Base-by-base conservation (phyloP, 2,797 vertebrate genomes). In the Tauraco hartlaubi region DNA sequence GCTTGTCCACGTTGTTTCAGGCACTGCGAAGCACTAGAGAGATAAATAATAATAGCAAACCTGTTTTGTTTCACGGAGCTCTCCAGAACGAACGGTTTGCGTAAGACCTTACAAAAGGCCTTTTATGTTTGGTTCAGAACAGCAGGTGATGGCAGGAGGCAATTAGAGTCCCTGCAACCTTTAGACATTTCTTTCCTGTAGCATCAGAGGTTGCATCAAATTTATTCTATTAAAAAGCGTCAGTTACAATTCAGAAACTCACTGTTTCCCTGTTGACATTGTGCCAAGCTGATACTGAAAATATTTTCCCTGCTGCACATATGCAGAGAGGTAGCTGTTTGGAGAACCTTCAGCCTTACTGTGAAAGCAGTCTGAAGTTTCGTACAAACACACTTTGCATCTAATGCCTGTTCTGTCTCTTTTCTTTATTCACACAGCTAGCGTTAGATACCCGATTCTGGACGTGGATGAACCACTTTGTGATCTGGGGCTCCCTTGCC, bases 401-500 rank as follows among this genome's bases (percentile, higher is more conserved):
- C 56, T 90, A 28, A 92, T 26, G 6, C 20, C 37, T 49, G 26
- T 64, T 92, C 72, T 63, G 6, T 61, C 7, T 86, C 4, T 25
- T 56, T 75, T 43, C 37, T 44, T 22, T 41, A 5, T 93, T 82
- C 87, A 90, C 96, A 28, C 95, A 99, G 99, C 98, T 99, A n/a
- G 99, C 99, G 4, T 96, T 99, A 95, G 99, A 99, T 96, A 99
- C 99, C 9, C 98, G 99, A 12, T 99, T 99, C 97, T 99, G 99
- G 99, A 99, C 99, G 0, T 99, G 99, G 99, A 98, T 99, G 98
- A 99, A 99, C 98, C 99, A 99, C 97, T 99, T 99, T 97, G 99
- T 99, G 69, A 99, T 99, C 84, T 99, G 99, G 99, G 99, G 99
- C 48, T 99, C 99, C 71, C 97, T 99, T 97, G 98, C 98, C 88